These are phyloP conservation scores for Lasioglossum lativentre DNA, from an alignment of 2,888 invertebrate genomes.

Conservation along the genomic window DNA sequence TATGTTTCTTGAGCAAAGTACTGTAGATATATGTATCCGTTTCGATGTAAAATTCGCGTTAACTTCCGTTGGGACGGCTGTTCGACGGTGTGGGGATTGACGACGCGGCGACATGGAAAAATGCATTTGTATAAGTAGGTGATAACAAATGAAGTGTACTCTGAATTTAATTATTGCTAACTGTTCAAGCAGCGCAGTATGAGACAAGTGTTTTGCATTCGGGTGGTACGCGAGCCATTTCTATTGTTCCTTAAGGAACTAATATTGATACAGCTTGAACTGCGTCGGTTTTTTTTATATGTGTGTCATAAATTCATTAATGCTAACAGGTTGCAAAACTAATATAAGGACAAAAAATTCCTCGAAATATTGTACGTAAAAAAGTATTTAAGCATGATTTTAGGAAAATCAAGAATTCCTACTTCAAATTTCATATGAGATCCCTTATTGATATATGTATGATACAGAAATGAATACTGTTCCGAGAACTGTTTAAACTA, in stretches of 20 bases:
- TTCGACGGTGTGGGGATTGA: not conserved
- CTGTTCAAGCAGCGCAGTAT: not conserved
- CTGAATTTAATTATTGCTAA: not conserved
- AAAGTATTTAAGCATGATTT: no score
- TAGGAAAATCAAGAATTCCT: no score
- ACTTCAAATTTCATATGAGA: no score
- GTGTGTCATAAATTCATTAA: constrained; percentile 8
- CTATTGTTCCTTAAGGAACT: not conserved
- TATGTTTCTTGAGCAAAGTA: no score
- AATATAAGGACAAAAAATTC: no score
- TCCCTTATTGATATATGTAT: no score
- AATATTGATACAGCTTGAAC: constrained; percentile 35
- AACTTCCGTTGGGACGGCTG: not conserved
- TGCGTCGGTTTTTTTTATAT: not conserved
- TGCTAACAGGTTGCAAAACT: not conserved
- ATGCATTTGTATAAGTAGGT: not conserved
- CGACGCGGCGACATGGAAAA: not conserved
- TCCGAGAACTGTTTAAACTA: no score
- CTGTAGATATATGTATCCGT: not conserved
- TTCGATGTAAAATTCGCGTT: not conserved
- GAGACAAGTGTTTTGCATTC: not conserved
- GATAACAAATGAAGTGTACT: not conserved
- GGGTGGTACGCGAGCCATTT: not conserved
- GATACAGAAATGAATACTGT: no score
- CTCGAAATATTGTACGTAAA: no score